Evolutionary conservation across 1,140 invertebrate genomes (phyloP).

Genomic region (Wasmannia auropunctata): DNA sequence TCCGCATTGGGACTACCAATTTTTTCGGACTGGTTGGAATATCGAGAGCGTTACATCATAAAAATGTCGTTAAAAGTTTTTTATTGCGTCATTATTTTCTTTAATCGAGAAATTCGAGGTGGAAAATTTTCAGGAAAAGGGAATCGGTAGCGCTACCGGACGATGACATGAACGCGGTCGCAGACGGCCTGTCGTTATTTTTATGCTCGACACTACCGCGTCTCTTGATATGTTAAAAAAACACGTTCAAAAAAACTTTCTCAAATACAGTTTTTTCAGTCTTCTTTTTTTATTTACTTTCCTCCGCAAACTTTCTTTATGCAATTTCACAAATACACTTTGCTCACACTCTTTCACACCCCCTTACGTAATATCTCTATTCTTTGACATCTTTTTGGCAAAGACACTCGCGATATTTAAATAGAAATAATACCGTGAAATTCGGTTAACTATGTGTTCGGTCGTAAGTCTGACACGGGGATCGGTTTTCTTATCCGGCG

Average conservation of each 20-base stretch:
- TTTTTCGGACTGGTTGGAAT: neutral
- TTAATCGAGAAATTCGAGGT: constrained; percentile 35
- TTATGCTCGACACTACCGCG: neutral
- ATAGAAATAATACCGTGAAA: constrained; percentile 69
- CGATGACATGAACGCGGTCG: neutral
- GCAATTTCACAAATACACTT: neutral
- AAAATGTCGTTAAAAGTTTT: constrained; percentile 42
- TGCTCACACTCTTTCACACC: neutral
- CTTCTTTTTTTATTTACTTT: neutral
- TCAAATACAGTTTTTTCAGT: neutral
- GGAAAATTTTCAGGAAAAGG: neutral
- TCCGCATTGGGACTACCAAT: neutral
- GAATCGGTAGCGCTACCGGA: neutral
- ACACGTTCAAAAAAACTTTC: neutral
- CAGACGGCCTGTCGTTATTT: constrained; percentile 15
- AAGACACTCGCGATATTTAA: constrained; percentile 65
- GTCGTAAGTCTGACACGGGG: constrained; percentile 59
- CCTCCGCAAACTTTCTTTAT: neutral
- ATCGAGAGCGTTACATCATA: constrained; percentile 2
- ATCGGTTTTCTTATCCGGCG: constrained; percentile 57
- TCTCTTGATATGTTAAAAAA: constrained; percentile 7
- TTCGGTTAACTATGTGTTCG: constrained; percentile 70
- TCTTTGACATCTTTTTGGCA: neutral
- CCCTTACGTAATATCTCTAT: neutral
- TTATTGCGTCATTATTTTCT: constrained; percentile 39